Conservation (phyloP, 2,113 vertebrate genomes). For the Empidonax traillii region DNA sequence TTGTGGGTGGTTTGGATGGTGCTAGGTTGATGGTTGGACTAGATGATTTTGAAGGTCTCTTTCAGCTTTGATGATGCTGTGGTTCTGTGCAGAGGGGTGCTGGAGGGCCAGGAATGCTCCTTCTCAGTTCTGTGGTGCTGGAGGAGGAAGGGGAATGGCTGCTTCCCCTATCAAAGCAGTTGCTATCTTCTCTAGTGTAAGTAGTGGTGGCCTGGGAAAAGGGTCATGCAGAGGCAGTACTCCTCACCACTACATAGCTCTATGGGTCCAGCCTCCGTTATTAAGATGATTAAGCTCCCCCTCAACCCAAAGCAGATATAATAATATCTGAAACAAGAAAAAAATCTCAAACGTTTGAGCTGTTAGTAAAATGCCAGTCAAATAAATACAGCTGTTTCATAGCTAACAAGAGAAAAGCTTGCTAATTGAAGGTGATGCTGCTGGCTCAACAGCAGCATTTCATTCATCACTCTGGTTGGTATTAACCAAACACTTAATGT, state of each 20-base stretch:
- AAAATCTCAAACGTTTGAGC: background rate
- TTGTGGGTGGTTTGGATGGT: background rate
- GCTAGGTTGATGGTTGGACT: background rate
- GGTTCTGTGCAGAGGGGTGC: background rate
- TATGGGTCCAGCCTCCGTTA: background rate
- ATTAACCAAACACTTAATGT: background rate
- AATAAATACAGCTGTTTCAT: background rate
- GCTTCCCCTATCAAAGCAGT: background rate
- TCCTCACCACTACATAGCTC: accelerated
- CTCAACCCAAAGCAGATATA: background rate
- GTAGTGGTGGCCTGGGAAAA: background rate
- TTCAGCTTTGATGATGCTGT: background rate
- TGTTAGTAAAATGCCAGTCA: background rate
- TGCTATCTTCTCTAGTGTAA: background rate
- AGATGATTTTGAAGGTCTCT: background rate
- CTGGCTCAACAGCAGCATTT: constrained; percentile 24
- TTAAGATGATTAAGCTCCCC: background rate
- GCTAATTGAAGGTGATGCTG: background rate
- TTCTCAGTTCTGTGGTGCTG: accelerated
- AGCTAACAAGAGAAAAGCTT: background rate
- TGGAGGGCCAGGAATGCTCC: background rate
- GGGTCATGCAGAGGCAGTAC: accelerated
- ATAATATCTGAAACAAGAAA: background rate
- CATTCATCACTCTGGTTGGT: background rate
- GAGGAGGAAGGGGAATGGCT: background rate